Conservation (phyloP, 2,797 vertebrate species). For the Poecilia gillii region DNA sequence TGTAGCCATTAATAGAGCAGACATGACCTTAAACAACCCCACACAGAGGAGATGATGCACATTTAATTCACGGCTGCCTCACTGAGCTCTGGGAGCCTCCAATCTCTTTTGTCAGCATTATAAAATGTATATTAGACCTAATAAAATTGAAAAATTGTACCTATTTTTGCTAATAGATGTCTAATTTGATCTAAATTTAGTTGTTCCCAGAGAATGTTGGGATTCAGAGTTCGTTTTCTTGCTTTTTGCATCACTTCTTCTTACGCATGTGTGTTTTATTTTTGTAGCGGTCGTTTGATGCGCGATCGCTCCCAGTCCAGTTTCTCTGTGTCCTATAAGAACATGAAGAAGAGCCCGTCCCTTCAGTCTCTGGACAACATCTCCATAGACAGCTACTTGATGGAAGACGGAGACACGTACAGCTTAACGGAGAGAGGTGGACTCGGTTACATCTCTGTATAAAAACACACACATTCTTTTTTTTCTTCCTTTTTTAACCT, state of each 20-base stretch:
- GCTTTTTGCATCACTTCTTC: not conserved
- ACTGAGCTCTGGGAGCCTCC: constrained; percentile 26
- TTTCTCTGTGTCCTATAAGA: constrained; percentile 91
- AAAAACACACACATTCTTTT: not conserved
- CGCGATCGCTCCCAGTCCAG: constrained; percentile 89
- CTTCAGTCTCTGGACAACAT: constrained; percentile 94
- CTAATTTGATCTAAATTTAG: not conserved
- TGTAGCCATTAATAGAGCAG: constrained; percentile 10
- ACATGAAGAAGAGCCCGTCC: constrained; percentile 94
- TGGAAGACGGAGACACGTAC: constrained; percentile 92
- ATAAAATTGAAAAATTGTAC: constrained; percentile 2
- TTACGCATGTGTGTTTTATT: constrained; percentile 11
- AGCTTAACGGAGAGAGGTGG: constrained; percentile 91
- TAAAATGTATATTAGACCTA: constrained; percentile 16
- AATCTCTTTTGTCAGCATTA: constrained; percentile 11
- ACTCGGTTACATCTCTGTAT: not conserved
- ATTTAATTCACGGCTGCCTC: constrained; percentile 54
- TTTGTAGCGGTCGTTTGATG: constrained; percentile 87
- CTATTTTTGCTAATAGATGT: not conserved
- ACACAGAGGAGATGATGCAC: constrained; percentile 39
- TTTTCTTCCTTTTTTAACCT: not conserved
- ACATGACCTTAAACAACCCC: constrained; percentile 49
- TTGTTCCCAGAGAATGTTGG: not conserved
- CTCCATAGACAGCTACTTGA: constrained; percentile 92
- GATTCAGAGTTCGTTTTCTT: not conserved